A percentile compares a stretch with the other conserved stretches of the same genome.
These are phyloP conservation scores for Drosophila suzukii DNA, from an alignment of 1,140 invertebrate species.

Conservation along the genomic window DNA sequence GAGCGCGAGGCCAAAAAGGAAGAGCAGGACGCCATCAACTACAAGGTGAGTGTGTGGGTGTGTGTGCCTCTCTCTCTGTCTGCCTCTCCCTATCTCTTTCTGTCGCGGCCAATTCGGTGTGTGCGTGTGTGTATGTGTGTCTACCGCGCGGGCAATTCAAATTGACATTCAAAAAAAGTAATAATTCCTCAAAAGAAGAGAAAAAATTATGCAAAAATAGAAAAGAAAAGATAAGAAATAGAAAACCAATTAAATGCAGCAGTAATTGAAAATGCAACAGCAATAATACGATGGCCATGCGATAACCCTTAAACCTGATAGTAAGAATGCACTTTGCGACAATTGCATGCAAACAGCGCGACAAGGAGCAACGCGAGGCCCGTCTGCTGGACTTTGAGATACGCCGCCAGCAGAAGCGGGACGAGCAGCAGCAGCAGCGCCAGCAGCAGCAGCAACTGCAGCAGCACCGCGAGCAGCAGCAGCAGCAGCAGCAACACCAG, in stretches of 20 bases:
- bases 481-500: constrained; percentile 61
- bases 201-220: not conserved
- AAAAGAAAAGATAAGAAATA: constrained; percentile 1
- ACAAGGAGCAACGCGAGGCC: constrained; percentile 83
- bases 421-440: constrained; percentile 81
- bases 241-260: constrained; percentile 13
- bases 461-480: constrained; percentile 71
- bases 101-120: constrained; percentile 40
- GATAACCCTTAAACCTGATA: constrained; percentile 57
- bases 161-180: constrained; percentile 24
- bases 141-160: constrained; percentile 35
- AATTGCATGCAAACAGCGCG: constrained; percentile 84
- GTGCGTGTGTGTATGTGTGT: constrained; percentile 38
- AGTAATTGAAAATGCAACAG: constrained; percentile 23
- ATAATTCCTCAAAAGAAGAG: constrained; percentile 11
- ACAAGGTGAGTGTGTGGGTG: constrained; percentile 80
- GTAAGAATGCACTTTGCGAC: constrained; percentile 82
- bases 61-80: constrained; percentile 43
- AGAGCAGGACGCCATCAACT: constrained; percentile 84
- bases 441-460: constrained; percentile 78
- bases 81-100: constrained; percentile 42
- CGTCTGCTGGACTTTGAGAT: constrained; percentile 84
- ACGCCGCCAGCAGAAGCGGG: constrained; percentile 82
- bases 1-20: constrained; percentile 84
- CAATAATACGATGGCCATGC: constrained; percentile 42